A percentile compares a stretch with the other conserved stretches of the same genome.
phyloP scores from a whole-genome alignment of 2,797 vertebrate species.

The Pampus argenteus region DNA sequence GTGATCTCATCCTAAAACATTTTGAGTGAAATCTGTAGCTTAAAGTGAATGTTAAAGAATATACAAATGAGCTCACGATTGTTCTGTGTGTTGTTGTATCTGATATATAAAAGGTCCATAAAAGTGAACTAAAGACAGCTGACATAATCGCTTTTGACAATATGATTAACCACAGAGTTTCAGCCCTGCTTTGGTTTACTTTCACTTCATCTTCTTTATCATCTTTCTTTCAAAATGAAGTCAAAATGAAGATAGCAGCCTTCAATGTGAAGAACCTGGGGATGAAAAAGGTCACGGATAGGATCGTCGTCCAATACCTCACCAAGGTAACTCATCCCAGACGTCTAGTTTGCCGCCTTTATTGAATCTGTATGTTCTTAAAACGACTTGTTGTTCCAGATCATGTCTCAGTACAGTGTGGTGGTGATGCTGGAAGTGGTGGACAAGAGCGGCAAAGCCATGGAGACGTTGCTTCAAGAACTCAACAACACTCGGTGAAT shows the following conservation, averaged over 20 bases:
- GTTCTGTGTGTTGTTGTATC: neutral
- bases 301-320: conserved; percentile 39
- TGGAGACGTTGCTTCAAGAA: conserved; percentile 59
- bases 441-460: conserved; percentile 70
- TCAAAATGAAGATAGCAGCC: conserved; percentile 77
- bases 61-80: too few relatives aligned
- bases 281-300: conserved; percentile 61
- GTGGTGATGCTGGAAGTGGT: conserved; percentile 80
- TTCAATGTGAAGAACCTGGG: conserved; percentile 74
- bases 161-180: neutral
- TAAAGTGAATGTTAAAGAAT: too few relatives aligned
- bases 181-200: neutral
- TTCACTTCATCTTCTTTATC: neutral
- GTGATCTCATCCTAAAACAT: too few relatives aligned
- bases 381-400: conserved; percentile 51
- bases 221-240: neutral
- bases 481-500: conserved; percentile 71
- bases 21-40: too few relatives aligned
- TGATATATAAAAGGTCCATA: too few relatives aligned
- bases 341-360: too few relatives aligned
- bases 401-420: conserved; percentile 77
- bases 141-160: neutral
- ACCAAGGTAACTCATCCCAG: conserved; percentile 54
- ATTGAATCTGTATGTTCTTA: too few relatives aligned
- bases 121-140: neutral